A percentile compares a stretch with the other conserved stretches of the same genome.
phyloP scores from a whole-genome alignment of 2,888 invertebrate species.

The Octodonta nipae region DNA sequence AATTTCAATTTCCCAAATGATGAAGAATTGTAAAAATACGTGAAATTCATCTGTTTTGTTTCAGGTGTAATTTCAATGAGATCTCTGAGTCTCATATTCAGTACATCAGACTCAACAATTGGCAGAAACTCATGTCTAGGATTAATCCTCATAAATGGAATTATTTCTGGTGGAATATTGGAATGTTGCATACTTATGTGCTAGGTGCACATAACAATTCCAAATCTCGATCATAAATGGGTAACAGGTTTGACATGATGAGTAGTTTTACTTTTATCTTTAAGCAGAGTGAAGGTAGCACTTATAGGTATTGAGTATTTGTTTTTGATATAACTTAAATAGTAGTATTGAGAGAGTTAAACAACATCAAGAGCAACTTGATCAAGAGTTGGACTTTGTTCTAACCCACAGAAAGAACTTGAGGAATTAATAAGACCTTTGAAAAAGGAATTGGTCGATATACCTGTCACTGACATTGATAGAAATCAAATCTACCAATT shows the following conservation, averaged over 20 bases:
- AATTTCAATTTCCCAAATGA: slow-evolving; percentile 67
- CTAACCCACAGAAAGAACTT: slow-evolving; percentile 83
- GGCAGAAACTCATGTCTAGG: slow-evolving; percentile 59
- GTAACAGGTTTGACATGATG: slow-evolving; percentile 45
- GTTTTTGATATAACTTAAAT: no score
- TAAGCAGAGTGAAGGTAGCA: slow-evolving; percentile 57
- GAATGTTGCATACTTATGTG: slow-evolving; percentile 27
- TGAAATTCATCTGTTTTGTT: slow-evolving; percentile 49
- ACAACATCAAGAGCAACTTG: slow-evolving; percentile 75
- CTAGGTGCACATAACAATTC: slow-evolving; percentile 68
- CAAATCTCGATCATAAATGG: slow-evolving; percentile 60
- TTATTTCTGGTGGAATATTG: slow-evolving; percentile 27
- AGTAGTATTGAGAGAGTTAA: slow-evolving; percentile 79
- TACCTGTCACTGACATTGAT: slow-evolving; percentile 68
- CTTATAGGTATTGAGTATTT: slow-evolving; percentile 63
- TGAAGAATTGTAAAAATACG: slow-evolving; percentile 58
- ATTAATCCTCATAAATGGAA: slow-evolving; percentile 41
- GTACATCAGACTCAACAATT: slow-evolving; percentile 67
- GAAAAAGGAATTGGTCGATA: slow-evolving; percentile 62
- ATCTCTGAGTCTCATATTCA: slow-evolving; percentile 67
- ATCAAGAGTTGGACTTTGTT: slow-evolving; percentile 88
- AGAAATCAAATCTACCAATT: slow-evolving; percentile 82
- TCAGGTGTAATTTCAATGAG: slow-evolving; percentile 51
- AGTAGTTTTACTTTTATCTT: slow-evolving; percentile 33
- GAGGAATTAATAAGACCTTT: slow-evolving; percentile 75